phyloP scores from a whole-genome alignment of 2,888 invertebrate genomes.

The Arrhopalites spinosus region DNA sequence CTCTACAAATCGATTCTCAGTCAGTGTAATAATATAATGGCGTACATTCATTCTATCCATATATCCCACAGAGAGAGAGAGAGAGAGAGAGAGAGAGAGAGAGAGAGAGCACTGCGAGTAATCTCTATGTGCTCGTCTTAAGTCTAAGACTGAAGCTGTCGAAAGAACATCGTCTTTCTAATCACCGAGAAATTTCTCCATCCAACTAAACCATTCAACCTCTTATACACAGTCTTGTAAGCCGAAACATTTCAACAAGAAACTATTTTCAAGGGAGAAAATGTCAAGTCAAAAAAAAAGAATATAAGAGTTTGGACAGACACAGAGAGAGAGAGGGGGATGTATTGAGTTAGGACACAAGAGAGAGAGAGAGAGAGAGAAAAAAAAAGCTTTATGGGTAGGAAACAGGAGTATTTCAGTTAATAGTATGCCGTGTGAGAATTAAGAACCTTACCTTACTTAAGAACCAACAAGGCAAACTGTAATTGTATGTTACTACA shows the following conservation, averaged over 20 bases:
- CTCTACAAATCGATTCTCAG: constrained; percentile 4
- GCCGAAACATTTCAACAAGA: neutral
- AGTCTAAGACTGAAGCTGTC: constrained; percentile 11
- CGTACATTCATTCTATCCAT: neutral
- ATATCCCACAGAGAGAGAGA: neutral
- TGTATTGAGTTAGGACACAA: too few species aligned
- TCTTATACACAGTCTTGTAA: neutral
- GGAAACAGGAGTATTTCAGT: neutral
- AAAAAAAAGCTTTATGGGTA: neutral
- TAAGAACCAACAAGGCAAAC: neutral
- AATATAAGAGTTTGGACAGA: too few species aligned
- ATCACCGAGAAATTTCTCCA: neutral
- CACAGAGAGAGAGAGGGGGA: too few species aligned
- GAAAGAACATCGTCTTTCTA: constrained; percentile 1
- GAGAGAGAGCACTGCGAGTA: neutral
- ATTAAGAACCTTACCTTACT: neutral
- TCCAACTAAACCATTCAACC: neutral
- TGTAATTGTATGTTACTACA: neutral
- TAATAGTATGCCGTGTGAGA: neutral
- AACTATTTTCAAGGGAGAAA: neutral
- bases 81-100: neutral
- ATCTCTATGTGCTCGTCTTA: neutral
- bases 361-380: too few species aligned
- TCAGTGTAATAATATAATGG: neutral
- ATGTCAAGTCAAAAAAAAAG: too few species aligned